Conservation (phyloP, 2,113 vertebrate genomes). For the Poeciliopsis occidentalis region DNA sequence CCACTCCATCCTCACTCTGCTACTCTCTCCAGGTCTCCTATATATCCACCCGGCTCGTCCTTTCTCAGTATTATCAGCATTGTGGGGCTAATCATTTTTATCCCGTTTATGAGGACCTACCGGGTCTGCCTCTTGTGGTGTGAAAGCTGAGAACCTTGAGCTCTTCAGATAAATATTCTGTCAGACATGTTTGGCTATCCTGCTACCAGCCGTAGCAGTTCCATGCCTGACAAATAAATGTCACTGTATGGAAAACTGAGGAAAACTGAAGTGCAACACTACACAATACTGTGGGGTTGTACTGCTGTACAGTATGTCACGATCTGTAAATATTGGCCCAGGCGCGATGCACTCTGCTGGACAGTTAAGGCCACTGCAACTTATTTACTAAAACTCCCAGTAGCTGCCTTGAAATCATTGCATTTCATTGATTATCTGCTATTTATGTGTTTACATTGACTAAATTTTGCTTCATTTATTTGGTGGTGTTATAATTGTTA, state of each 20-base stretch:
- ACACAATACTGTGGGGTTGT: constrained; percentile 31
- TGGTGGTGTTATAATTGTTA: too few relatives aligned
- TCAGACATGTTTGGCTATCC: constrained; percentile 4
- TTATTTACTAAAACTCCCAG: constrained; percentile 64
- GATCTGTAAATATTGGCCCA: constrained; percentile 22
- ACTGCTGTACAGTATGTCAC: constrained; percentile 48
- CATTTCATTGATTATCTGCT: neutral
- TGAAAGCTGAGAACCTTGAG: constrained; percentile 13
- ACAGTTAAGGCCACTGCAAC: constrained; percentile 33
- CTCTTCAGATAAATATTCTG: constrained; percentile 1
- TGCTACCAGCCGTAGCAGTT: constrained; percentile 6
- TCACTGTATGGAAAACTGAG: constrained; percentile 5
- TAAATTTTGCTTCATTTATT: too few relatives aligned
- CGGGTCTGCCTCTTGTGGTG: neutral
- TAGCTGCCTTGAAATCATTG: constrained; percentile 15
- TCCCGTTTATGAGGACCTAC: neutral
- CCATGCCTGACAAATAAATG: constrained; percentile 6
- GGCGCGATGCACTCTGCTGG: constrained; percentile 67
- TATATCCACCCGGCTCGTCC: constrained; percentile 39
- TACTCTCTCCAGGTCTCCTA: constrained; percentile 47
- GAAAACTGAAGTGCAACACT: constrained; percentile 8
- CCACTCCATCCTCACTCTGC: constrained; percentile 41
- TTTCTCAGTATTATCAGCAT: constrained; percentile 15
- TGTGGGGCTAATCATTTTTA: neutral
- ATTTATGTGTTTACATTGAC: neutral